phyloP scores from a whole-genome alignment of 1,140 invertebrate genomes.

The Drosophila ercepeae region DNA sequence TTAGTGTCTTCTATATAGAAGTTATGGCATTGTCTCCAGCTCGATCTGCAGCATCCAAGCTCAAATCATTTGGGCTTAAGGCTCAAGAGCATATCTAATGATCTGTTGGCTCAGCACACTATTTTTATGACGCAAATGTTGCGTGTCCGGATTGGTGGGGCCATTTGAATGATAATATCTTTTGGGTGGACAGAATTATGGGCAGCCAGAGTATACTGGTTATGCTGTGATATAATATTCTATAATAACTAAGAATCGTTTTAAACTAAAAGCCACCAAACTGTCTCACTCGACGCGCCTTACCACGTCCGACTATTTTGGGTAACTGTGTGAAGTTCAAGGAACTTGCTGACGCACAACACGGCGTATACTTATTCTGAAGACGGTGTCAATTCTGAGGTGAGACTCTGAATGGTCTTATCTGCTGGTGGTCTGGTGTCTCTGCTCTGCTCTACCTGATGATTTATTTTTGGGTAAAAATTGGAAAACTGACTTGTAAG shows the following conservation, averaged over 20 bases:
- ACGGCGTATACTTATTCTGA: constrained; percentile 17
- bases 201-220: constrained; percentile 29
- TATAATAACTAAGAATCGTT: constrained; percentile 39
- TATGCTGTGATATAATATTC: constrained; percentile 49
- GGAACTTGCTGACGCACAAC: constrained; percentile 57
- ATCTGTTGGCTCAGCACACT: constrained; percentile 52
- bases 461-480: constrained; percentile 1
- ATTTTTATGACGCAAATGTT: constrained; percentile 51
- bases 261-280: constrained; percentile 34
- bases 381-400: constrained; percentile 17
- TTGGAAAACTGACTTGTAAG: constrained; percentile 8
- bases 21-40: constrained; percentile 41
- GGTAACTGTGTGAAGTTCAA: constrained; percentile 65
- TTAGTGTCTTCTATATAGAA: constrained; percentile 65
- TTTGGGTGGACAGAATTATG: constrained; percentile 31
- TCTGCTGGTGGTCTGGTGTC: constrained; percentile 23
- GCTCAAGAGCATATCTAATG: constrained; percentile 22
- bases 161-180: constrained; percentile 73
- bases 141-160: constrained; percentile 48
- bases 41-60: background rate
- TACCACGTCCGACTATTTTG: constrained; percentile 44
- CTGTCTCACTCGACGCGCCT: constrained; percentile 24
- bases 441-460: background rate
- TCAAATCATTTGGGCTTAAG: background rate
- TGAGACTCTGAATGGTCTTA: constrained; percentile 17